A percentile compares a stretch with the other conserved stretches of the same genome.
Conservation (phyloP, 2,113 vertebrate genomes). For the Siniperca knerii region DNA sequence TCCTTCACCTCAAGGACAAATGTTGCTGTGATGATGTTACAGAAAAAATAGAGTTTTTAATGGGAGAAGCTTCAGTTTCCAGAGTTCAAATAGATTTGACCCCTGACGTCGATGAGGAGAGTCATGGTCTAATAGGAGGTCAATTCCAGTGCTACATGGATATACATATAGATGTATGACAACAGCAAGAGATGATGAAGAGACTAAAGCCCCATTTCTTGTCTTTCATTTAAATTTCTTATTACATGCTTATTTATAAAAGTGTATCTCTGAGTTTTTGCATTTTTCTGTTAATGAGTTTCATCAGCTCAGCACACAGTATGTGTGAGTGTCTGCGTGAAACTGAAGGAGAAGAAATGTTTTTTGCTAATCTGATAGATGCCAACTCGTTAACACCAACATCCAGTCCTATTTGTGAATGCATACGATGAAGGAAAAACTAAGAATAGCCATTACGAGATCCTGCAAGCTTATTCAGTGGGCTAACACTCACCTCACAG, state of each 20-base stretch:
- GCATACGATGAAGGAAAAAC: no score
- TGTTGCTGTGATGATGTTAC: background rate
- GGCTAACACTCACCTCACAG: no score
- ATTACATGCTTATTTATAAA: background rate
- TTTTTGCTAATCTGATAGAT: no score
- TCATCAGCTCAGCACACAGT: no score
- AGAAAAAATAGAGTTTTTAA: slow-evolving; percentile 2
- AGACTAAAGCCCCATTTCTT: background rate
- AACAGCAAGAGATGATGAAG: background rate
- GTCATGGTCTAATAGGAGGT: background rate
- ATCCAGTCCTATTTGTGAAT: no score
- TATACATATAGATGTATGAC: background rate
- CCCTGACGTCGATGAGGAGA: background rate
- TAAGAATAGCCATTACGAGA: no score
- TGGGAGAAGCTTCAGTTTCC: background rate
- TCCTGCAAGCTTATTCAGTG: no score
- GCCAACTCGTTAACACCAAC: no score
- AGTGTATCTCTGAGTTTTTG: background rate
- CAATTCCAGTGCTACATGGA: background rate
- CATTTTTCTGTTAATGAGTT: background rate
- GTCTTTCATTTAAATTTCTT: background rate
- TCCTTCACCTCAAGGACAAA: background rate
- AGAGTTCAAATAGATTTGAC: slow-evolving; percentile 1
- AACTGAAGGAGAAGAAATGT: no score
- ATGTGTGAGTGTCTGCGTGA: no score